Evolutionary conservation across 23 tunicate genomes (phyloP).

Genomic region (Styela clava): DNA sequence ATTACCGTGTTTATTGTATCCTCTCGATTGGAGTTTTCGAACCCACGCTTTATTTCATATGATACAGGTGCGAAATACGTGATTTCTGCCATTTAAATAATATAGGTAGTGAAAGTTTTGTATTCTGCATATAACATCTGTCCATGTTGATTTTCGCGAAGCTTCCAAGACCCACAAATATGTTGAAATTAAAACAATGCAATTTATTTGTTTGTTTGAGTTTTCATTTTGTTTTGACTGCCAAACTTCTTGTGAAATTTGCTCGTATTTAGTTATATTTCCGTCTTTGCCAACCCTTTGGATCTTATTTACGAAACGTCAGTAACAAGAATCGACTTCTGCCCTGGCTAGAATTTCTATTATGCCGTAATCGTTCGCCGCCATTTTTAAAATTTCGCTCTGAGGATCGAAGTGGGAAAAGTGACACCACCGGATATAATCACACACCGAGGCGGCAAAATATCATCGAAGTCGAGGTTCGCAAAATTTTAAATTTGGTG

Average conservation of each 20-base stretch:
- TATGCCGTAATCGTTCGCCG: background rate
- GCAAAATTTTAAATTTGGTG: no score
- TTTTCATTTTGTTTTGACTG: background rate
- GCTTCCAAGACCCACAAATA: background rate
- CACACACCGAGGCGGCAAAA: background rate
- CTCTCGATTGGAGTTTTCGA: background rate
- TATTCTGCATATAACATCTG: background rate
- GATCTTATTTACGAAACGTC: background rate
- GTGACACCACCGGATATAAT: no score
- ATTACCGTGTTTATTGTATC: background rate
- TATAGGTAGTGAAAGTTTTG: background rate
- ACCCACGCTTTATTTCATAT: background rate
- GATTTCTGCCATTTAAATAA: background rate
- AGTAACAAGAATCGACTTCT: background rate
- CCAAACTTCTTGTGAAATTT: no score
- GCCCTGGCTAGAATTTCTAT: background rate
- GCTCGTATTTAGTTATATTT: no score
- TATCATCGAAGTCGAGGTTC: no score
- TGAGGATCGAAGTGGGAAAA: background rate
- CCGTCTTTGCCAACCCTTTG: no score
- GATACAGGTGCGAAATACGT: constrained; percentile 29
- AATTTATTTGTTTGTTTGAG: no score
- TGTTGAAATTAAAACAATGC: background rate
- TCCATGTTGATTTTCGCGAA: background rate
- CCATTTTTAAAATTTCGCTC: background rate